Evolutionary conservation across 2,888 invertebrate genomes (phyloP).

Genomic region (Drosophila prolongata): DNA sequence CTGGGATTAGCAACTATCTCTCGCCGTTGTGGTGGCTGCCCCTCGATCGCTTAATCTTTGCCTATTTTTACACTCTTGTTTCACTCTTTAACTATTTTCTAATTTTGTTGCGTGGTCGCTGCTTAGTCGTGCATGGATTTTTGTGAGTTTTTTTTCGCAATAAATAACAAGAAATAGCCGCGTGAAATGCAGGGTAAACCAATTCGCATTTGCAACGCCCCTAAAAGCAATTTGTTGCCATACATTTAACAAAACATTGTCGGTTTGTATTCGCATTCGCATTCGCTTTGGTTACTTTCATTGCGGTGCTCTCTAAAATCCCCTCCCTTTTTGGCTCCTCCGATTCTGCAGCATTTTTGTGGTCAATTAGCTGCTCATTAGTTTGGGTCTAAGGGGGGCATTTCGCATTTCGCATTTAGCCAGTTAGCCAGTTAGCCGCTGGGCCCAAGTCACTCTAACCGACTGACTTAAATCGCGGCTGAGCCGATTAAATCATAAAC

Average conservation of each 20-base stretch:
- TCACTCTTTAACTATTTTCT: conserved; percentile 39
- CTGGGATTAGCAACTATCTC: conserved; percentile 56
- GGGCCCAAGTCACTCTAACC: conserved; percentile 12
- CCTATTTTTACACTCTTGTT: conserved; percentile 29
- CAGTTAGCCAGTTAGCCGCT: conserved; percentile 7
- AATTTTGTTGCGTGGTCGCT: conserved; percentile 50
- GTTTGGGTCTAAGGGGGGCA: conserved; percentile 18
- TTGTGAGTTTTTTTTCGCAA: conserved; percentile 45
- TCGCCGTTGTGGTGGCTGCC: conserved; percentile 41
- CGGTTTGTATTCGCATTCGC: conserved; percentile 24
- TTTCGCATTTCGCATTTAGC: conserved; percentile 12
- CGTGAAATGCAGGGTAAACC: conserved; percentile 27
- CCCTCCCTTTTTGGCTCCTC: conserved; percentile 2
- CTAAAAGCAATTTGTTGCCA: conserved; percentile 72
- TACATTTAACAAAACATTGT: conserved; percentile 65
- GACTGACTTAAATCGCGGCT: conserved; percentile 5
- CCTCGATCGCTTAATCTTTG: conserved; percentile 54
- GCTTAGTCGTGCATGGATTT: conserved; percentile 66
- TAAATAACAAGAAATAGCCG: conserved; percentile 14
- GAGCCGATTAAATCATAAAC: conserved; percentile 23
- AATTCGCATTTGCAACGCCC: conserved; percentile 60
- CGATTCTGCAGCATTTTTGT: conserved; percentile 61
- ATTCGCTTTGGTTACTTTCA: conserved; percentile 59
- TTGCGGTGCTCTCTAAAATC: conserved; percentile 33
- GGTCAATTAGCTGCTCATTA: conserved; percentile 64